Percentiles rank a stretch among this genome's conserved stretches.
These are phyloP conservation scores for Podabrus alpinus DNA, from an alignment of 2,888 invertebrate genomes.

Conservation along the genomic window DNA sequence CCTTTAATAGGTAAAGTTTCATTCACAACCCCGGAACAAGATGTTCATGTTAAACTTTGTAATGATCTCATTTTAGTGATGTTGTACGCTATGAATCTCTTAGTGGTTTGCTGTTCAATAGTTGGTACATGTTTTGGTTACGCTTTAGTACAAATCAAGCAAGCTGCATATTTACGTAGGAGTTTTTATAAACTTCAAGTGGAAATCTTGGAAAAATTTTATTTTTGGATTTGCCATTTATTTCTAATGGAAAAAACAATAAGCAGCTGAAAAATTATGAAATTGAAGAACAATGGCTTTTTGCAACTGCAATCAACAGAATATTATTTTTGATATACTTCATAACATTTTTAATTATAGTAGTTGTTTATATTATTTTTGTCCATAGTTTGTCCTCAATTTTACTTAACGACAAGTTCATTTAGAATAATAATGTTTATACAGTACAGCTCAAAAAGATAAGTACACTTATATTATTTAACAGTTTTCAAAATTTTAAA, in stretches of 20 bases:
- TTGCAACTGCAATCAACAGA: neutral
- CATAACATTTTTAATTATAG: neutral
- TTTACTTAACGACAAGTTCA: neutral
- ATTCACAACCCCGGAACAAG: neutral
- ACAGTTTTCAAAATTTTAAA: too few species aligned
- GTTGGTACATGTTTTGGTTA: slow-evolving; percentile 59
- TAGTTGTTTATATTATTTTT: neutral
- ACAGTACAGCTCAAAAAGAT: too few species aligned
- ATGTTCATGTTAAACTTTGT: too few species aligned
- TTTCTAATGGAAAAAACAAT: neutral
- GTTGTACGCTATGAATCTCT: slow-evolving; percentile 61
- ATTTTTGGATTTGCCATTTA: slow-evolving; percentile 47
- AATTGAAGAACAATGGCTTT: neutral
- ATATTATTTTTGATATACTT: neutral
- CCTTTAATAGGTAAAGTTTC: slow-evolving; percentile 60
- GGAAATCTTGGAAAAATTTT: slow-evolving; percentile 55
- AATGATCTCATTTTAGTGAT: slow-evolving; percentile 57
- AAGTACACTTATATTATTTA: too few species aligned
- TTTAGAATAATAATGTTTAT: too few species aligned
- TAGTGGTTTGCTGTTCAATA: slow-evolving; percentile 59
- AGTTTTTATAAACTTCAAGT: slow-evolving; percentile 55
- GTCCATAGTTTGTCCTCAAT: neutral
- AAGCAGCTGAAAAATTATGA: slow-evolving; percentile 45
- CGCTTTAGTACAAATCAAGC: slow-evolving; percentile 57
- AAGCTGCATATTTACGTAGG: slow-evolving; percentile 58